These are phyloP conservation scores for Ricordea florida DNA, from an alignment of 92 coral and sea anemone species.

Conservation along the genomic window DNA sequence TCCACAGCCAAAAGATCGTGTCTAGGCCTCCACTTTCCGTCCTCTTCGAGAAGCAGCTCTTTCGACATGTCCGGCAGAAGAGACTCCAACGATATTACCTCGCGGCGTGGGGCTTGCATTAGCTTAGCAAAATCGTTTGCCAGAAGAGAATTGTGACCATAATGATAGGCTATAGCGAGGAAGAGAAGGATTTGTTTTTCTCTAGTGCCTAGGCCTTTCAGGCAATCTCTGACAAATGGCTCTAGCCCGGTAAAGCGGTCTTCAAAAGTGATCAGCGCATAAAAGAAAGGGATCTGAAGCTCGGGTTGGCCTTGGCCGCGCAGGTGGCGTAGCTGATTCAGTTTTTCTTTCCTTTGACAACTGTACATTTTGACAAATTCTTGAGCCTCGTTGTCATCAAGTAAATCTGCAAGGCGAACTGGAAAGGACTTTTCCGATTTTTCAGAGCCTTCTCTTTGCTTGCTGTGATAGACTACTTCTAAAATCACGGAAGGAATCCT, in stretches of 20 bases:
- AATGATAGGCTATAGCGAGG: conserved; percentile 62
- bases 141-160: conserved; percentile 41
- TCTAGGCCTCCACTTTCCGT: conserved; percentile 58
- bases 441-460: background rate
- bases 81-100: conserved; percentile 1
- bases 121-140: conserved; percentile 22
- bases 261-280: conserved; percentile 55
- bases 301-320: background rate
- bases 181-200: conserved; percentile 42
- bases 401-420: conserved; percentile 40
- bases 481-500: conserved; percentile 59
- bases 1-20: conserved; percentile 42
- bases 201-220: background rate
- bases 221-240: conserved; percentile 62
- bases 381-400: background rate
- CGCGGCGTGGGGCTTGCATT: conserved; percentile 18
- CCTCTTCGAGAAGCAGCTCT: conserved; percentile 66
- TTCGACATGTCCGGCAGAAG: conserved; percentile 1
- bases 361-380: conserved; percentile 38
- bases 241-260: conserved; percentile 49
- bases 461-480: conserved; percentile 42
- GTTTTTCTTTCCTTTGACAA: conserved; percentile 13
- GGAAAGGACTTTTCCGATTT: conserved; percentile 1
- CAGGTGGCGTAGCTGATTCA: background rate
- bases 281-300: conserved; percentile 66